These are phyloP conservation scores for Lepidotrigona ventralis DNA, from an alignment of 1,140 invertebrate species.

Conservation along the genomic window DNA sequence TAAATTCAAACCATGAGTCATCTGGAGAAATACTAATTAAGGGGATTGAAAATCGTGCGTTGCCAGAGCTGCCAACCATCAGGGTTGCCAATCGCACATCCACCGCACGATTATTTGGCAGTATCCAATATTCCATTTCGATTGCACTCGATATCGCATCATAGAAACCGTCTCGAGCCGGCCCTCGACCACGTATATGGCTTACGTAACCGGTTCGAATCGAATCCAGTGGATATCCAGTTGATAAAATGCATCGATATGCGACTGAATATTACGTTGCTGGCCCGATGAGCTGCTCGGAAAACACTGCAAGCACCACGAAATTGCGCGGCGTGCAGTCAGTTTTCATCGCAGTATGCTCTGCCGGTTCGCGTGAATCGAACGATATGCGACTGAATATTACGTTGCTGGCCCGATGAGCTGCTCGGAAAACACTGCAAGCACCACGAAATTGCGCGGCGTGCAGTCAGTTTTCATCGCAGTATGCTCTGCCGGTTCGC, in stretches of 20 bases:
- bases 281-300: background rate
- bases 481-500: background rate
- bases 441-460: slow-evolving; percentile 27
- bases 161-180: background rate
- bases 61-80: background rate
- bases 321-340: slow-evolving; percentile 24
- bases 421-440: background rate
- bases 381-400: slow-evolving; percentile 18
- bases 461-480: slow-evolving; percentile 1
- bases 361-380: background rate
- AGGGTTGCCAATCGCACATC: too few species aligned
- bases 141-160: background rate
- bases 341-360: background rate
- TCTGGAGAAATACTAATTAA: too few species aligned
- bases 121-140: background rate
- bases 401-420: slow-evolving; percentile 10
- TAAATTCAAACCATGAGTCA: too few species aligned
- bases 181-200: too few species aligned
- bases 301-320: background rate
- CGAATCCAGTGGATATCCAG: slow-evolving; percentile 7
- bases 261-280: slow-evolving; percentile 25
- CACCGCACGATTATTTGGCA: background rate
- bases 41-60: background rate
- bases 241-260: slow-evolving; percentile 27
- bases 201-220: background rate